Base-by-base conservation (phyloP, 2,797 vertebrate species). In the Pyrrhura leucotis region DNA sequence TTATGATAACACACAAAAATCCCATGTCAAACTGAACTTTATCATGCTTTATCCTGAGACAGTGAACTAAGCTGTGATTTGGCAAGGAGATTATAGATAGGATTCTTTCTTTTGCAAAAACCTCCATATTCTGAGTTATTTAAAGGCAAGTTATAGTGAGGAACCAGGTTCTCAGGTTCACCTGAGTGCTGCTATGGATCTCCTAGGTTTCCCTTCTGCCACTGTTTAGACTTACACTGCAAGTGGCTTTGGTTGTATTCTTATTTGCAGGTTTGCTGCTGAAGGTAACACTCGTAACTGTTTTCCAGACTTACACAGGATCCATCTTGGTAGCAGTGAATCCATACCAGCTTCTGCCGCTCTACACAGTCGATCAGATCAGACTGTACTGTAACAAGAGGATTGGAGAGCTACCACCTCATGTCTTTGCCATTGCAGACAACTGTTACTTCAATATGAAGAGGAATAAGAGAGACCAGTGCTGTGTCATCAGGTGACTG, bases 241-340 rank as follows among this genome's bases (percentile, higher is more conserved):
- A 35, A 65, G 39, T 79, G 50, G 47, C 80, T 88, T 59, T 78
- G 72, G 16, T 14, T 84, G 26, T 80, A 15, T 44, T 89, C 22
- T 66, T 78, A 31, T 54, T 77, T 69, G 51, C 33, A 25, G 16
- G 16, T 63, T 87, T 78, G 28, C 53, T 88, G 45, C 37, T 33
- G 67, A n/a, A 15, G n/a, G 28, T 89, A 62, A 83, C 3, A 4
- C 20, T 80, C 73, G 6, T 66, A 82, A 77, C 44, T 88, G n/a
- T 95, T 65, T 59, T 97, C 54, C 92, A 99, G 99, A 99, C 99
- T 2, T 99, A 99, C 97, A 99, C 98, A 35, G 99, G 99, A 76
- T 99, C 99, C 80, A 99, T 99, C 98, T 98, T 99, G 97, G 99
- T 99, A 65, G 99, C 99, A 1, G 98, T 99, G 96, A 99, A 99